These are phyloP conservation scores for Dolomedes plantarius DNA, from an alignment of 2,888 invertebrate species.

Conservation along the genomic window DNA sequence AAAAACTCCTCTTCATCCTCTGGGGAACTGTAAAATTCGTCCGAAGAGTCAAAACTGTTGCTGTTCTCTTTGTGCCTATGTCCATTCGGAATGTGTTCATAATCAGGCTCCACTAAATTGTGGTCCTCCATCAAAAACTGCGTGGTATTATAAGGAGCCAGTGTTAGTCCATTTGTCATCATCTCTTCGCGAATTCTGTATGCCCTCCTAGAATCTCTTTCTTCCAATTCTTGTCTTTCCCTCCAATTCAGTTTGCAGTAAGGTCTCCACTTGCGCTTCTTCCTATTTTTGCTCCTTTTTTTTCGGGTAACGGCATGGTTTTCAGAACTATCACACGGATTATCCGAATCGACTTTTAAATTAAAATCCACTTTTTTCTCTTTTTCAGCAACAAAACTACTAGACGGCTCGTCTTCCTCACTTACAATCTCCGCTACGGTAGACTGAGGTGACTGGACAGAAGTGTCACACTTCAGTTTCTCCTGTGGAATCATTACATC, in stretches of 20 bases:
- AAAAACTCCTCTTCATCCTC: conserved; percentile 94
- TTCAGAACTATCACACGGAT: not conserved
- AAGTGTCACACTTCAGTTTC: not conserved
- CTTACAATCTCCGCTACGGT: not conserved
- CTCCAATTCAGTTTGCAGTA: conserved; percentile 83
- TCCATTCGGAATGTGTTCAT: conserved; percentile 72
- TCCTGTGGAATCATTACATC: not conserved
- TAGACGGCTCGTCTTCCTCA: not conserved
- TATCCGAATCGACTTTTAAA: not conserved
- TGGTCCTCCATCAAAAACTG: conserved; percentile 98
- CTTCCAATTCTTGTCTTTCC: conserved; percentile 80
- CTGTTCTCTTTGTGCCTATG: conserved; percentile 41
- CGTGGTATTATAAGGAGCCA: conserved; percentile 96
- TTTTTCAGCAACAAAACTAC: not conserved
- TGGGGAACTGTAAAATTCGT: conserved; percentile 79
- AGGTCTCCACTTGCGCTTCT: conserved; percentile 80
- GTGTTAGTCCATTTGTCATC: conserved; percentile 80
- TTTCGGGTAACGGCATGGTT: not conserved
- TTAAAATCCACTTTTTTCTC: conserved; percentile 5
- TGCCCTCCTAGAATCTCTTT: conserved; percentile 78
- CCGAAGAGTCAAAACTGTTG: conserved; percentile 72
- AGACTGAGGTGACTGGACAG: not conserved
- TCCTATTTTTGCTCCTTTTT: conserved; percentile 31
- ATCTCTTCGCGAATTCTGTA: conserved; percentile 77
- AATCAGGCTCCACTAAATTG: conserved; percentile 77